These are phyloP conservation scores for Lasioglossum baleicum DNA, from an alignment of 1,140 invertebrate species.

Conservation along the genomic window DNA sequence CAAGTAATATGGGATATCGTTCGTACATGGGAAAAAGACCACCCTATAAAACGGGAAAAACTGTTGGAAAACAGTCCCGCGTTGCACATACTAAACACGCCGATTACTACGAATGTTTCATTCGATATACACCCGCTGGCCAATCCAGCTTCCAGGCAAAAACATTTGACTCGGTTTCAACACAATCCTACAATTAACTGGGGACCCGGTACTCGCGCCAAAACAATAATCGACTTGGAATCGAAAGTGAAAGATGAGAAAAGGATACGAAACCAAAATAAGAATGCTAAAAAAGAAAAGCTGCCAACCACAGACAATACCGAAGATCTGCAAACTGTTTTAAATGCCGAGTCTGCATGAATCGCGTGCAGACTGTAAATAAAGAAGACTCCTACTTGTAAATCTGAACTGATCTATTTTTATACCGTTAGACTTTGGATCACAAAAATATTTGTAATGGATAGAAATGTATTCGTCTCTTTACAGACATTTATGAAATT, in stretches of 20 bases:
- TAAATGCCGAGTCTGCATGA: background rate
- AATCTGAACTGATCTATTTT: background rate
- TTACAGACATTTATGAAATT: background rate
- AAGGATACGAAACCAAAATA: slow-evolving; percentile 62
- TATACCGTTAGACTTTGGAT: background rate
- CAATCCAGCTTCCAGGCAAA: slow-evolving; percentile 89
- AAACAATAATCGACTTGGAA: slow-evolving; percentile 82
- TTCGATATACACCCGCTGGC: slow-evolving; percentile 86
- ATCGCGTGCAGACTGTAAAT: background rate
- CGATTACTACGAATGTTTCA: slow-evolving; percentile 79
- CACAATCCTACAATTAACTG: slow-evolving; percentile 91
- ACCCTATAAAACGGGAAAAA: slow-evolving; percentile 75
- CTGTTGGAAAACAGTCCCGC: slow-evolving; percentile 80
- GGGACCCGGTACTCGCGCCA: slow-evolving; percentile 91
- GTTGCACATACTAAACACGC: slow-evolving; percentile 81
- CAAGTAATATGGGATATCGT: slow-evolving; percentile 96
- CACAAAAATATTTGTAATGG: background rate
- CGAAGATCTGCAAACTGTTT: background rate
- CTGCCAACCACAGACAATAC: background rate
- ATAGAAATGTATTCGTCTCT: background rate
- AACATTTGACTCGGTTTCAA: slow-evolving; percentile 90
- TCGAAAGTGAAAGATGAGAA: slow-evolving; percentile 45
- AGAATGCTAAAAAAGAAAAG: slow-evolving; percentile 46
- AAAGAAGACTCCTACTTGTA: background rate
- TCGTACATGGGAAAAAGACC: slow-evolving; percentile 86